Conservation (phyloP, 2,113 vertebrate species). For the Seriola rivoliana region DNA sequence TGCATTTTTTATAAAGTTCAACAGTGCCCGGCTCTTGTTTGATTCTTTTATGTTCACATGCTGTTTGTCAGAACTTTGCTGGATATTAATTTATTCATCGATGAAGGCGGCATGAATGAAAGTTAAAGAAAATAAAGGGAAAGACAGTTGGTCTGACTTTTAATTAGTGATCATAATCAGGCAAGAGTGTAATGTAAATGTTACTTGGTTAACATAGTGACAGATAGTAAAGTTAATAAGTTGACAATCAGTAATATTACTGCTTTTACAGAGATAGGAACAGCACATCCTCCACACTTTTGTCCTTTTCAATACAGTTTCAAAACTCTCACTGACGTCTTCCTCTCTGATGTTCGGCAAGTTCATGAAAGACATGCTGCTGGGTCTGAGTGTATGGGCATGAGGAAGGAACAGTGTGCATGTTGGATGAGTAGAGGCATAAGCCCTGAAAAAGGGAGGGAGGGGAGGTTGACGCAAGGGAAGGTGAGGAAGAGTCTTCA, state of each 20-base stretch:
- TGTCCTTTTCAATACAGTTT: neutral
- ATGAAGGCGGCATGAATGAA: neutral
- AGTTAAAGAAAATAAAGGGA: neutral
- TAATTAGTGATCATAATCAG: neutral
- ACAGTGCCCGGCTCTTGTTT: no score
- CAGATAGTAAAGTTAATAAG: no score
- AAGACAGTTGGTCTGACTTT: neutral
- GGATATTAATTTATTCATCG: neutral
- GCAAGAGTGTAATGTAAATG: neutral
- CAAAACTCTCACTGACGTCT: neutral
- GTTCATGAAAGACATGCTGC: conserved; percentile 9
- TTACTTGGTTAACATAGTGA: neutral
- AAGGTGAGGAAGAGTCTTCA: conserved; percentile 52
- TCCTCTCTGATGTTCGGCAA: neutral
- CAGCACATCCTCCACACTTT: neutral
- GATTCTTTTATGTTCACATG: neutral
- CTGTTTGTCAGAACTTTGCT: neutral
- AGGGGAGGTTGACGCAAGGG: neutral
- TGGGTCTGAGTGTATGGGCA: neutral
- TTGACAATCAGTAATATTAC: neutral
- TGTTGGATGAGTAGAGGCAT: neutral
- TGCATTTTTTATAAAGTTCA: no score
- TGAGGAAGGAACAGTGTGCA: neutral
- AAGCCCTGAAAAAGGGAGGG: neutral
- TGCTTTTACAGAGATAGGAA: neutral